Evolutionary conservation across 2,797 vertebrate species (phyloP).

Genomic region (Melanotaenia trifasciata): DNA sequence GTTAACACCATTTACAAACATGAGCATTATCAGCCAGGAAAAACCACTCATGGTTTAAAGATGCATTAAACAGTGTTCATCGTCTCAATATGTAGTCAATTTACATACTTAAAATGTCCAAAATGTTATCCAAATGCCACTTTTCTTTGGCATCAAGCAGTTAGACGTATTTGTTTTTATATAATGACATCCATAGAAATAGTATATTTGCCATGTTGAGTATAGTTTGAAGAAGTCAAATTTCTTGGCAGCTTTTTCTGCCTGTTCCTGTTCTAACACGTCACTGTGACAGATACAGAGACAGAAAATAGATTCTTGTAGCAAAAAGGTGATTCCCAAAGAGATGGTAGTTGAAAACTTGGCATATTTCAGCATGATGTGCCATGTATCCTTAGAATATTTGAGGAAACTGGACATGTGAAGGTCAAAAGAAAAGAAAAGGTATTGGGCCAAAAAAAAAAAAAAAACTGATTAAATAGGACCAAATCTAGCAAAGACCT

Average conservation of each 20-base stretch:
- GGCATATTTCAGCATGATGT: too few species aligned
- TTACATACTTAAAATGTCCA: not conserved
- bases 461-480: too few species aligned
- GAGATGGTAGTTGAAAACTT: too few species aligned
- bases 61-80: not conserved
- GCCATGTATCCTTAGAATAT: too few species aligned
- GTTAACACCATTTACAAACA: slow-evolving; percentile 14
- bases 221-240: not conserved
- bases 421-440: too few species aligned
- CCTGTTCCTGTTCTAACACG: not conserved
- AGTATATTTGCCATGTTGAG: not conserved
- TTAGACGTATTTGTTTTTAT: not conserved
- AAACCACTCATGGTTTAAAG: slow-evolving; percentile 17
- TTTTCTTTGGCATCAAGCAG: not conserved
- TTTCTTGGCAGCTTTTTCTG: not conserved
- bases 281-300: not conserved
- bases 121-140: not conserved
- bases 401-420: too few species aligned
- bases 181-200: not conserved
- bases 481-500: too few species aligned
- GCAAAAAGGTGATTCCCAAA: too few species aligned
- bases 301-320: too few species aligned
- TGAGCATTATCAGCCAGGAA: not conserved
- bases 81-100: not conserved
- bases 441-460: too few species aligned